These are phyloP conservation scores for Helicolenus hilgendorfi DNA, from an alignment of 2,797 vertebrate genomes.

Conservation along the genomic window DNA sequence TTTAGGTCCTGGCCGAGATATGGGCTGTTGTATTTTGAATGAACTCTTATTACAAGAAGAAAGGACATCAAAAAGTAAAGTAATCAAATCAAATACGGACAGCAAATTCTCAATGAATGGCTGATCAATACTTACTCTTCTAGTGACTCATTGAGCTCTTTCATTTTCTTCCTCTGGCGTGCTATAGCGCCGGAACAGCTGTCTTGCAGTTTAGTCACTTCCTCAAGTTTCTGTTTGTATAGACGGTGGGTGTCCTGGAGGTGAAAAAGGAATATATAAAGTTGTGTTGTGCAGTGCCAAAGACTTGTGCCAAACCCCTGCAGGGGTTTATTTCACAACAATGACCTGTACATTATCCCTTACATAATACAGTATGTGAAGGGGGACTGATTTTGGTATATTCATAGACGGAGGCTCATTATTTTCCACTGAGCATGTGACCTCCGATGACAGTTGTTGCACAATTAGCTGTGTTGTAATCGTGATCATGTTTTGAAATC, in stretches of 20 bases:
- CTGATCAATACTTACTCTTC: conserved; percentile 85
- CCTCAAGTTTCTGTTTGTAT: conserved; percentile 96
- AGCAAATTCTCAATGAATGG: background rate
- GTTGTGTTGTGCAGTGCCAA: background rate
- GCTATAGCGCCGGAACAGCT: conserved; percentile 91
- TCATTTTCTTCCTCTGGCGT: conserved; percentile 94
- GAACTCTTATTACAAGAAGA: background rate
- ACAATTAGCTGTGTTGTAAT: background rate
- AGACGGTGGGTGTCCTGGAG: conserved; percentile 94
- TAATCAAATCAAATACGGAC: background rate
- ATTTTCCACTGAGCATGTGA: background rate
- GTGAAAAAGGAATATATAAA: background rate
- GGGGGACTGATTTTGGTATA: background rate
- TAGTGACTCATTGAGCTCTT: conserved; percentile 90
- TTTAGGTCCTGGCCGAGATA: background rate
- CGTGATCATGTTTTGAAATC: background rate
- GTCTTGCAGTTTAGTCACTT: conserved; percentile 94
- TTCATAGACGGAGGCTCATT: background rate
- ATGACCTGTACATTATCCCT: background rate
- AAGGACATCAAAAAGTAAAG: background rate
- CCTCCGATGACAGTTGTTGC: background rate
- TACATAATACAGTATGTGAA: background rate
- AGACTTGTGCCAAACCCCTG: background rate
- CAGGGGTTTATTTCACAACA: background rate
- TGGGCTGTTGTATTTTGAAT: background rate